phyloP scores from a whole-genome alignment of 1,140 invertebrate genomes.

The Dendrolimus punctatus region DNA sequence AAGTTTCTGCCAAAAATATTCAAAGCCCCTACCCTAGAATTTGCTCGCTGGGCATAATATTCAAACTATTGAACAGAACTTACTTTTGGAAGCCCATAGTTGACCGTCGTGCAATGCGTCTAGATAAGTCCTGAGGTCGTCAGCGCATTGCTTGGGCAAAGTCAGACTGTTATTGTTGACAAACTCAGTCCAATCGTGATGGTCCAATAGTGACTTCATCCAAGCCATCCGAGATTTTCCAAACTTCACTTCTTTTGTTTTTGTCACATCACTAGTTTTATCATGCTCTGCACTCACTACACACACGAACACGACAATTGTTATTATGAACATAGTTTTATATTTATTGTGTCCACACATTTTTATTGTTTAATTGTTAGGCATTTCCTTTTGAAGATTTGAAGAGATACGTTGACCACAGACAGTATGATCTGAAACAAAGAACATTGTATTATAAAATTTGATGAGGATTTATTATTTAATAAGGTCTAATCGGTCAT shows the following conservation, averaged over 20 bases:
- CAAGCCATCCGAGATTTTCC: slow-evolving; percentile 72
- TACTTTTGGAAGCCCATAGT: slow-evolving; percentile 81
- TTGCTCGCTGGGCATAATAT: too few relatives aligned
- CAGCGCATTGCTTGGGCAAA: slow-evolving; percentile 65
- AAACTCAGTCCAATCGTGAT: slow-evolving; percentile 74
- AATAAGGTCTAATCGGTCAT: too few relatives aligned
- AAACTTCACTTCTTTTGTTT: too few relatives aligned
- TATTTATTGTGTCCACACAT: slow-evolving; percentile 1
- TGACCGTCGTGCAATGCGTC: slow-evolving; percentile 72
- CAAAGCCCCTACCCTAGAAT: too few relatives aligned
- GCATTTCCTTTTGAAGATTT: too few relatives aligned
- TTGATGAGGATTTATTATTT: too few relatives aligned
- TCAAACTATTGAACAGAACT: slow-evolving; percentile 45
- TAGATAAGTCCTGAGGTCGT: slow-evolving; percentile 73
- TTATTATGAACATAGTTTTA: slow-evolving; percentile 36
- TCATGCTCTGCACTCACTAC: slow-evolving; percentile 51
- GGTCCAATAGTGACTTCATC: slow-evolving; percentile 77
- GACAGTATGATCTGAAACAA: too few relatives aligned
- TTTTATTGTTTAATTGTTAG: neutral
- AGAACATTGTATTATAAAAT: too few relatives aligned
- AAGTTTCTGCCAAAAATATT: too few relatives aligned
- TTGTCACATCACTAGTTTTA: slow-evolving; percentile 19
- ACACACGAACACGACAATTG: slow-evolving; percentile 53
- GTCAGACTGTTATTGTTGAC: slow-evolving; percentile 54
- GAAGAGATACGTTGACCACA: too few relatives aligned